These are phyloP conservation scores for Oceanodroma tethys DNA, from an alignment of 2,113 vertebrate genomes.

Conservation along the genomic window DNA sequence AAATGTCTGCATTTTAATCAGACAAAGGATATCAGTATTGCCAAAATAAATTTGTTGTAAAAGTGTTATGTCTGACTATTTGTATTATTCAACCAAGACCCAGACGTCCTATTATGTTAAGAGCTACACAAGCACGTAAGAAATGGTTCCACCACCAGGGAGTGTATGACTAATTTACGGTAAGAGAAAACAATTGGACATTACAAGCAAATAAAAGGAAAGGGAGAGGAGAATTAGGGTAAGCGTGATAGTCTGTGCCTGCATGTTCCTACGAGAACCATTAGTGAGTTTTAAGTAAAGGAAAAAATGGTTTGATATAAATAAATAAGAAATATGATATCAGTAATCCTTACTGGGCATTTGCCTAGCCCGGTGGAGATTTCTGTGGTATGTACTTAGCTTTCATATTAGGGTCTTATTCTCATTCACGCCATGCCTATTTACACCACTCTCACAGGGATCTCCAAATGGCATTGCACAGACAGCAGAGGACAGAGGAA, in stretches of 20 bases:
- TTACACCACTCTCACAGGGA: not conserved
- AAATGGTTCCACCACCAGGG: not conserved
- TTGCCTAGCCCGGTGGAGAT: not conserved
- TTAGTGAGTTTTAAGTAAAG: not conserved
- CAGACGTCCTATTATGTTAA: constrained; percentile 29
- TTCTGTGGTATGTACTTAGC: constrained; percentile 35
- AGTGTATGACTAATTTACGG: not conserved
- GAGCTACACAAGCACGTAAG: not conserved
- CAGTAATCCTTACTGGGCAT: not conserved
- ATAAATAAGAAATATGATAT: constrained; percentile 25
- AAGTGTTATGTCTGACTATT: constrained; percentile 41
- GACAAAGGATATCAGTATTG: constrained; percentile 3
- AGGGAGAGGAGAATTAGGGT: not conserved
- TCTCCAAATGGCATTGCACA: not conserved
- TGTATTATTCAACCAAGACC: constrained; percentile 42
- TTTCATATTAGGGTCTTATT: not conserved
- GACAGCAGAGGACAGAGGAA: not conserved
- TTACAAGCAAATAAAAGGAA: not conserved
- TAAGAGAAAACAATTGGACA: constrained; percentile 50
- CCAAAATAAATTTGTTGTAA: constrained; percentile 45
- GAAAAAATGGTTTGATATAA: constrained; percentile 18
- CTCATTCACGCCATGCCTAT: not conserved
- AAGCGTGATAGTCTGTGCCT: not conserved
- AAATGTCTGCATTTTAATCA: constrained; percentile 19
- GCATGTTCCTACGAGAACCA: not conserved